Conservation (phyloP, 2,113 vertebrate genomes). For the Kryptolebias marmoratus region DNA sequence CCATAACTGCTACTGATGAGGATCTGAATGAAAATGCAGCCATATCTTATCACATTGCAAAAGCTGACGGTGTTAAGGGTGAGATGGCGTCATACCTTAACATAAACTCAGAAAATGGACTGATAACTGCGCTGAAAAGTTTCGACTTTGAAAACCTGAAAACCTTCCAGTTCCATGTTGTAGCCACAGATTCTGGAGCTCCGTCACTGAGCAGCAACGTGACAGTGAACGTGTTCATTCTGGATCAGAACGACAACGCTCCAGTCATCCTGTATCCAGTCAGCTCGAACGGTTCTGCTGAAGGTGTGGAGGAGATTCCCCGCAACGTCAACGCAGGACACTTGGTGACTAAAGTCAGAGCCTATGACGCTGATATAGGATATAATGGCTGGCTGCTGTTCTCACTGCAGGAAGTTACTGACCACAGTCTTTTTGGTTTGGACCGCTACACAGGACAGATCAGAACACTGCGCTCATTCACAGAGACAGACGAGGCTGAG, state of each 20-base stretch:
- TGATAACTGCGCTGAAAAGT: slow-evolving; percentile 61
- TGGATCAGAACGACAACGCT: slow-evolving; percentile 73
- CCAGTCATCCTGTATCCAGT: too few relatives aligned
- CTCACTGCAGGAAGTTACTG: too few relatives aligned
- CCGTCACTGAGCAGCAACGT: slow-evolving; percentile 2
- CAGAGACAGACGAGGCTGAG: too few relatives aligned
- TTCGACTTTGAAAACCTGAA: slow-evolving; percentile 1
- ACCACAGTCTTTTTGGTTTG: too few relatives aligned
- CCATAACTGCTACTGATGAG: slow-evolving; percentile 64
- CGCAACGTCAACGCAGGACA: too few relatives aligned
- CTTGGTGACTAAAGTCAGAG: too few relatives aligned
- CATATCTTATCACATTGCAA: slow-evolving; percentile 50
- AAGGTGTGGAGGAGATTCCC: too few relatives aligned
- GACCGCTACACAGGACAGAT: too few relatives aligned
- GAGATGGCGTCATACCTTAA: slow-evolving; percentile 55
- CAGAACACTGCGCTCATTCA: too few relatives aligned
- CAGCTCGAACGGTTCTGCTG: too few relatives aligned
- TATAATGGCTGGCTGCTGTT: too few relatives aligned
- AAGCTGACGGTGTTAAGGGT: not conserved
- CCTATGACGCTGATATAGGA: too few relatives aligned
- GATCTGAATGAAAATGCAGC: slow-evolving; percentile 74
- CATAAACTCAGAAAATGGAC: slow-evolving; percentile 67
- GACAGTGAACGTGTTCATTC: slow-evolving; percentile 23
- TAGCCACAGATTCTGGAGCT: slow-evolving; percentile 1
- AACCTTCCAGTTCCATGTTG: slow-evolving; percentile 44